Percentiles rank a stretch among this genome's conserved stretches.
phyloP scores from a whole-genome alignment of 1,140 invertebrate species.

The Neodiprion fabricii region DNA sequence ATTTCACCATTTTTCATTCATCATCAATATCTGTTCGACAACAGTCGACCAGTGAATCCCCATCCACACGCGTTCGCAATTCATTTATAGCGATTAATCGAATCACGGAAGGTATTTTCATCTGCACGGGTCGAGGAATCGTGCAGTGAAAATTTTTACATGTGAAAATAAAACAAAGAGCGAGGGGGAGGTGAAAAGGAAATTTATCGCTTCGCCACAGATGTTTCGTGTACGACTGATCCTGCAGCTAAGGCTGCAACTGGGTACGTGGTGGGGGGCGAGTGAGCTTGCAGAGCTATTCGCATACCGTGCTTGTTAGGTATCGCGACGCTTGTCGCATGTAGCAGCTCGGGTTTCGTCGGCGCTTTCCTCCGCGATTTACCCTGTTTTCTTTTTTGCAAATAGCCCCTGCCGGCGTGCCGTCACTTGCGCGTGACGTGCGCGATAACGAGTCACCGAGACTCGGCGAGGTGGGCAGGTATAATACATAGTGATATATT shows the following conservation, averaged over 20 bases:
- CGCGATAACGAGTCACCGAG: background rate
- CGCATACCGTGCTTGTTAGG: constrained; percentile 6
- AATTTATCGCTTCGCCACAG: too few relatives aligned
- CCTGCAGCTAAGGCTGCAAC: too few relatives aligned
- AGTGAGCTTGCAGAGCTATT: background rate
- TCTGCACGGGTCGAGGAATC: background rate
- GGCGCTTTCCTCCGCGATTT: too few relatives aligned
- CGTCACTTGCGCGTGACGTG: constrained; percentile 1
- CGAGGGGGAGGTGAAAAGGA: too few relatives aligned
- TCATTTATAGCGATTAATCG: background rate
- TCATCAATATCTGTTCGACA: too few relatives aligned
- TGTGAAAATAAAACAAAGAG: too few relatives aligned
- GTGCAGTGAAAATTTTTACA: too few relatives aligned
- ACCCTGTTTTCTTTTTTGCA: too few relatives aligned
- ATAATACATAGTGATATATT: background rate
- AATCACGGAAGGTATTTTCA: background rate
- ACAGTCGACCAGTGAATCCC: background rate
- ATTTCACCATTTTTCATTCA: too few relatives aligned
- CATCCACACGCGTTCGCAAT: constrained; percentile 28
- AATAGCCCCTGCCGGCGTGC: background rate
- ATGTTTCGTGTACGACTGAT: too few relatives aligned
- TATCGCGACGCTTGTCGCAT: background rate
- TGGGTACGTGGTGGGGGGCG: too few relatives aligned
- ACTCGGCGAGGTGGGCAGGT: background rate
- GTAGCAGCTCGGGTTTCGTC: too few relatives aligned